Base-by-base conservation (phyloP, 2,113 vertebrate species). In the Gorilla gorilla region DNA sequence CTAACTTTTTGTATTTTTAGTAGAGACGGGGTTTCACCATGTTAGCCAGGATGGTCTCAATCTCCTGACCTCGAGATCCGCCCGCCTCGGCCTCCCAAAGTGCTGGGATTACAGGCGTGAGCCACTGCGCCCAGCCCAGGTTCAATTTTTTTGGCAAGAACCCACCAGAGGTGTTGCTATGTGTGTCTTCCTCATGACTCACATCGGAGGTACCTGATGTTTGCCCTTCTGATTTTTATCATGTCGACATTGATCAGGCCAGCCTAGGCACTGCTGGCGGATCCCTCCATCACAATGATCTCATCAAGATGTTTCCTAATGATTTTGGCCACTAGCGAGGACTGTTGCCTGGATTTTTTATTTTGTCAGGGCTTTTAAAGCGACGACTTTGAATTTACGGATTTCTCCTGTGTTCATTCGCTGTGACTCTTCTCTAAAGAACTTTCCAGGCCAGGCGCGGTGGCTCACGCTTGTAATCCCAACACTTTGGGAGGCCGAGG, bases 131-230 rank as follows among this genome's bases (percentile, higher is more conserved):
- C 43, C 43, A 43, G 43, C 43, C 43, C 32, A 6, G 73, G 64
- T 38, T 85, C 17, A 0, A 4, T 5, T 40, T 61, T 61, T 40
- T 68, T 1, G 61, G 35, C 38, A 59, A 50, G 40, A 75, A 35
- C 12, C 38, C 38, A n/a, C 30, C 59, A 32, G n/a, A 11, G 13
- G 70, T 0, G 18, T 30, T 1, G 6, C 35, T 0, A 16, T 32
- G 38, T 14, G 38, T 16, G 38, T 30, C 64, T 23, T 40, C 9
- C 22, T 0, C 22, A 7, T 11, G 32, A 0, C 0, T 40, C 43
- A 48, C 25, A 0, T 23, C 32, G 4, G 55, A 40, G 30, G 68
- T 35, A 55, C 20, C 0, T 1, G 8, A 11, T 27, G 38, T 32
- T 6, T 27, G 55, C 22, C 2, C 7, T 8, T 68, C 13, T 5